Evolutionary conservation across 2,888 invertebrate species (phyloP).

Genomic region (Elegia similella): DNA sequence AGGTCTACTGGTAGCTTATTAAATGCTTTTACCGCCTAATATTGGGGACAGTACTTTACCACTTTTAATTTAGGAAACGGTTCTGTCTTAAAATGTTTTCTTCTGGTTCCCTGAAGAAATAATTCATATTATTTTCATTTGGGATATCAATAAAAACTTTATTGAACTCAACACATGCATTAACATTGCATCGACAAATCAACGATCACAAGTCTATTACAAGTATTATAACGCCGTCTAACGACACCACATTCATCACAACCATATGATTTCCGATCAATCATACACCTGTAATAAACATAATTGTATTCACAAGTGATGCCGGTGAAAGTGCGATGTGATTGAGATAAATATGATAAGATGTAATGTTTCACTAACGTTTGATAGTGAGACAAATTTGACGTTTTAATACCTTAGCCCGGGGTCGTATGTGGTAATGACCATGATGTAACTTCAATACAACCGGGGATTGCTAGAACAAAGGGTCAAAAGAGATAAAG

Average conservation of each 20-base stretch:
- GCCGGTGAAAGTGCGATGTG: slow-evolving; percentile 9
- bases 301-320: slow-evolving; percentile 12
- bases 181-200: slow-evolving; percentile 36
- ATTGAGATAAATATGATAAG: slow-evolving; percentile 8
- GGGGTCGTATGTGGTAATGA: neutral
- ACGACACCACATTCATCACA: slow-evolving; percentile 19
- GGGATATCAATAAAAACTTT: too few relatives aligned
- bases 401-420: slow-evolving; percentile 1
- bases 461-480: neutral
- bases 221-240: neutral
- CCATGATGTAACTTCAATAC: neutral
- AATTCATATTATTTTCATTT: too few relatives aligned
- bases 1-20: too few relatives aligned
- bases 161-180: too few relatives aligned
- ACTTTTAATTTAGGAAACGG: too few relatives aligned
- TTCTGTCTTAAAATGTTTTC: too few relatives aligned
- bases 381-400: slow-evolving; percentile 10
- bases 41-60: too few relatives aligned
- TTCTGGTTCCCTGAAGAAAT: too few relatives aligned
- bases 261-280: slow-evolving; percentile 9
- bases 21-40: too few relatives aligned
- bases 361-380: slow-evolving; percentile 14
- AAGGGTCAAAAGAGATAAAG: neutral
- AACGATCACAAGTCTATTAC: slow-evolving; percentile 41
- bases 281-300: slow-evolving; percentile 10